These are phyloP conservation scores for Distichodus sexfasciatus DNA, from an alignment of 2,797 vertebrate genomes.

Conservation along the genomic window DNA sequence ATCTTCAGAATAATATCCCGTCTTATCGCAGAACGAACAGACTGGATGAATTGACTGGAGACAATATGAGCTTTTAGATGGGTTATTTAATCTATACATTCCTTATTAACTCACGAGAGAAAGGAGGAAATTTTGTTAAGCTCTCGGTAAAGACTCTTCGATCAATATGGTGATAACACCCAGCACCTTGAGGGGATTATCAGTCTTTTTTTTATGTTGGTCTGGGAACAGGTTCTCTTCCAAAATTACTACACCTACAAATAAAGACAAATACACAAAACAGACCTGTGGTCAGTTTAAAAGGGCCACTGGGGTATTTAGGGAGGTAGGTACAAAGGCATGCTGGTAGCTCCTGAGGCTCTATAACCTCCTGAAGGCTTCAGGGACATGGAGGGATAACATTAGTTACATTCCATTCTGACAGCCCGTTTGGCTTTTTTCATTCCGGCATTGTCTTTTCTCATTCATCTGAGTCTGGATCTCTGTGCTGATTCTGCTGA, in stretches of 20 bases:
- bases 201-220: neutral
- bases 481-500: neutral
- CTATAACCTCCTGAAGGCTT: neutral
- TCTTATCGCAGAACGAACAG: neutral
- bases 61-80: neutral
- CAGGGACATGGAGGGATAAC: conserved; percentile 2
- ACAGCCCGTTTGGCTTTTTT: conserved; percentile 28
- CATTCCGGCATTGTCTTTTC: conserved; percentile 48
- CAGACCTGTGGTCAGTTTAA: neutral
- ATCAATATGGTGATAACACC: conserved; percentile 7
- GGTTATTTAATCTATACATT: neutral
- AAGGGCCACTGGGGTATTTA: neutral
- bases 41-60: neutral
- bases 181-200: neutral
- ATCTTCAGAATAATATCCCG: neutral
- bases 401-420: conserved; percentile 52
- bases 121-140: conserved; percentile 5
- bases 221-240: neutral
- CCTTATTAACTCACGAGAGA: neutral
- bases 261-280: neutral
- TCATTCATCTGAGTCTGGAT: conserved; percentile 49
- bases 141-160: neutral
- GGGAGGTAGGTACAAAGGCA: neutral
- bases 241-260: neutral
- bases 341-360: conserved; percentile 9